A percentile compares a stretch with the other conserved stretches of the same genome.
These are phyloP conservation scores for Pediacus dermestoides DNA, from an alignment of 2,888 invertebrate genomes.

Conservation along the genomic window DNA sequence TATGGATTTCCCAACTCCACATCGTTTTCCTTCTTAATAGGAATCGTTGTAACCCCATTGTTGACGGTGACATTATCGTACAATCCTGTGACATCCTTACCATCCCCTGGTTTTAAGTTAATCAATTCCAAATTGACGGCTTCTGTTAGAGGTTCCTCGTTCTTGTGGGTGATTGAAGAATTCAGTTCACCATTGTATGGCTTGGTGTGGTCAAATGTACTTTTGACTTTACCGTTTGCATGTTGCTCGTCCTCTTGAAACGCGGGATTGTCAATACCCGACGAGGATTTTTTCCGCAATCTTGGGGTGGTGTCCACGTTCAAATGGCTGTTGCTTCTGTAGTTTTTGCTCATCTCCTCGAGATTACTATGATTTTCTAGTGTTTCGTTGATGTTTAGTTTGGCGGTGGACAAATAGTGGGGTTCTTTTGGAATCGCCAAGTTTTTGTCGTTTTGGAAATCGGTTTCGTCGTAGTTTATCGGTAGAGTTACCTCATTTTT, in stretches of 20 bases:
- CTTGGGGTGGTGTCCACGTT: slow-evolving; percentile 33
- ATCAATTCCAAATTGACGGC: slow-evolving; percentile 78
- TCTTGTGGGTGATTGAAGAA: slow-evolving; percentile 26
- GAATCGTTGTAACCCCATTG: slow-evolving; percentile 49
- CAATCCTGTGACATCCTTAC: slow-evolving; percentile 54
- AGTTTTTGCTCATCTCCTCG: slow-evolving; percentile 46
- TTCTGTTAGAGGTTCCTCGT: slow-evolving; percentile 52
- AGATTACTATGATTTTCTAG: slow-evolving; percentile 43
- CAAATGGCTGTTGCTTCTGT: slow-evolving; percentile 46
- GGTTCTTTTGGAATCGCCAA: slow-evolving; percentile 35
- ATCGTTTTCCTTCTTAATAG: slow-evolving; percentile 63
- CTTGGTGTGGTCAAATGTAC: slow-evolving; percentile 43
- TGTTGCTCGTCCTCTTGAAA: slow-evolving; percentile 45
- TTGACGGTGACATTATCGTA: slow-evolving; percentile 39
- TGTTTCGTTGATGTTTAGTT: slow-evolving; percentile 46
- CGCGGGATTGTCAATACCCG: slow-evolving; percentile 52
- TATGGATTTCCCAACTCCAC: slow-evolving; percentile 68
- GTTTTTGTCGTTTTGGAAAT: slow-evolving; percentile 31
- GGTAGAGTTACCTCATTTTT: slow-evolving; percentile 49
- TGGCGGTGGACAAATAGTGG: slow-evolving; percentile 46
- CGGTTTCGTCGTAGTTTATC: slow-evolving; percentile 45
- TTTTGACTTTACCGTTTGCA: slow-evolving; percentile 45
- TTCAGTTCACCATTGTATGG: slow-evolving; percentile 44
- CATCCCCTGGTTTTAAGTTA: slow-evolving; percentile 64
- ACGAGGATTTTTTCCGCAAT: slow-evolving; percentile 28